Conservation (phyloP, 2,888 invertebrate species). For the Acleris literana region DNA sequence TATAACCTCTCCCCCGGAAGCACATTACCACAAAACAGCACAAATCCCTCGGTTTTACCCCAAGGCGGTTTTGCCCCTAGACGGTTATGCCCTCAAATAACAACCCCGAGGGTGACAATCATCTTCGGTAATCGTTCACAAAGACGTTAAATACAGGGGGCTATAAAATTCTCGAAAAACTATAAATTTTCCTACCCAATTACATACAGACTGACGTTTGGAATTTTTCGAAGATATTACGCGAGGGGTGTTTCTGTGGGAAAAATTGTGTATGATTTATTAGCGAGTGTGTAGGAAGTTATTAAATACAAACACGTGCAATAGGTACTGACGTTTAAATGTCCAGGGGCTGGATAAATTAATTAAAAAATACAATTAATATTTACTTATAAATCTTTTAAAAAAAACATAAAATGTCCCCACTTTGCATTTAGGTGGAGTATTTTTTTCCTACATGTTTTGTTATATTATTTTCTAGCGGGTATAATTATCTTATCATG, state of each 20-base stretch:
- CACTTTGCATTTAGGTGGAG: too few species aligned
- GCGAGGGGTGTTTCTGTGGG: constrained; percentile 34
- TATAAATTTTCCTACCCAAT: constrained; percentile 70
- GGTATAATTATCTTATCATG: too few species aligned
- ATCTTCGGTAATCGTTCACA: constrained; percentile 24
- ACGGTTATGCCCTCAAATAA: constrained; percentile 10
- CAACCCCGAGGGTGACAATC: constrained; percentile 59
- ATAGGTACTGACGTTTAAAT: too few species aligned
- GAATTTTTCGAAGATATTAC: constrained; percentile 42
- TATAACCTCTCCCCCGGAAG: too few species aligned
- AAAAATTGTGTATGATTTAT: constrained; percentile 10
- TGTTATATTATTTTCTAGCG: too few species aligned
- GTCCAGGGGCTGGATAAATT: too few species aligned
- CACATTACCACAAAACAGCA: neutral
- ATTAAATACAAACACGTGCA: too few species aligned
- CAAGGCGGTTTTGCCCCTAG: neutral
- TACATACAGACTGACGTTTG: constrained; percentile 65
- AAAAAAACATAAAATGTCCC: too few species aligned
- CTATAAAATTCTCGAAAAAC: constrained; percentile 74
- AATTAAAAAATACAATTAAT: too few species aligned
- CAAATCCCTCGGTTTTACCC: neutral
- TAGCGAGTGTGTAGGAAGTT: neutral
- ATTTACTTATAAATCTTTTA: too few species aligned
- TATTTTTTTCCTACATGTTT: too few species aligned
- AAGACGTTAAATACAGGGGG: constrained; percentile 75